Evolutionary conservation across 2,797 vertebrate genomes (phyloP), one percentile per base, ranked within the genome.

Genomic region (Tragopan temminckii): DNA sequence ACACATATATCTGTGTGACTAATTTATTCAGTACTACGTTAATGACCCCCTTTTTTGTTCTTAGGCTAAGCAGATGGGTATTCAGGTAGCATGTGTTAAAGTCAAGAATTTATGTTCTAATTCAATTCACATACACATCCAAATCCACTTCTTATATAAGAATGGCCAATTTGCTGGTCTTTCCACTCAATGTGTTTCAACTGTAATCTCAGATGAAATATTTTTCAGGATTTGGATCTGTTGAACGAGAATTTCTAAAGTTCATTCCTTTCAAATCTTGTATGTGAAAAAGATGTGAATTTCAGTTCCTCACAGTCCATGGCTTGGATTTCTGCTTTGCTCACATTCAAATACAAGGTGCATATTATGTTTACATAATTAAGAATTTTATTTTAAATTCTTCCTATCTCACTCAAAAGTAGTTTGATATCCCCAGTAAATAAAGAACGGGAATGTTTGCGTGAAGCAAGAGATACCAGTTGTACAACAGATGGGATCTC

Each of bases 51-150:
- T n/a, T 90, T 90, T 95, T 95, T 89, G 75, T 95, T 95, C 91
- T 84, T 90, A 94, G 97, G 43, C 74, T 83, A 93, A 94, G 83
- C 77, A 86, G 92, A 93, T 91, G 70, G 88, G 18, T 70, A 75
- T 85, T 94, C 86, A 92, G 94, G 94, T 95, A 96, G 90, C 88
- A 93, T 90, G 90, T 95, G 93, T 91, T 94, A 89, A 96, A 92
- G 89, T 88, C 92, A 92, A 83, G 69, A 84, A 79, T 87, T 77
- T 92, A 78, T 79, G 62, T 89, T 89, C 80, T 57, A 67, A 94
- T 91, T 88, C 53, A 63, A 75, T 71, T 79, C 90, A 87, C 36
- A 88, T n/a, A 84, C 68, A 84, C 91, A 88, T 85, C 45, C 3
- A 0, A 81, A 88, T 74, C 71, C 40, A 50, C 72, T 68, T 83